phyloP scores from a whole-genome alignment of 2,888 invertebrate species.

The Lochmaea crataegi region DNA sequence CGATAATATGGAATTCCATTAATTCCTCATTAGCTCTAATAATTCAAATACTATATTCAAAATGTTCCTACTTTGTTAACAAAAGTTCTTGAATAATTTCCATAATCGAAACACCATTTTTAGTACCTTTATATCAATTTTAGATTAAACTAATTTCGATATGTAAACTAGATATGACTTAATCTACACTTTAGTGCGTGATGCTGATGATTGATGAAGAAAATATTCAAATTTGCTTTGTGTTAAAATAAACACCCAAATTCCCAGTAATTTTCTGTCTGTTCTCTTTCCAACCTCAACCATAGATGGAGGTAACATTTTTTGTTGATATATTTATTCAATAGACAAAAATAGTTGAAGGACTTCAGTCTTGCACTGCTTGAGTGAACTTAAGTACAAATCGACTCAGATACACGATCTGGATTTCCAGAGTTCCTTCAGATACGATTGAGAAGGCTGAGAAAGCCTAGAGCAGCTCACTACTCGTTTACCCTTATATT shows the following conservation, averaged over 20 bases:
- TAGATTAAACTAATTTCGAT: conserved; percentile 28
- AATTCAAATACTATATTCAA: no score
- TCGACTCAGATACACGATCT: no score
- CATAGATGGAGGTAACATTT: not conserved
- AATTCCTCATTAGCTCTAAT: no score
- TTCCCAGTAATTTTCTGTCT: conserved; percentile 20
- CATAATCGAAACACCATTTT: conserved; percentile 24
- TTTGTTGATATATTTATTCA: not conserved
- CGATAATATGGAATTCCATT: no score
- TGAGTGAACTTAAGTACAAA: no score
- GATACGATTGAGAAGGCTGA: no score
- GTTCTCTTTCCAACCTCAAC: conserved; percentile 5
- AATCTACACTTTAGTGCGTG: conserved; percentile 34
- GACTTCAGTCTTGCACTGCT: no score
- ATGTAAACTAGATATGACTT: conserved; percentile 36
- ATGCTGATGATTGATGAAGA: conserved; percentile 26
- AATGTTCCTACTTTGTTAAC: no score
- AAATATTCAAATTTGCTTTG: conserved; percentile 33
- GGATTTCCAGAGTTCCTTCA: no score
- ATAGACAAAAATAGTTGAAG: not conserved
- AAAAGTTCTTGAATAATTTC: no score
- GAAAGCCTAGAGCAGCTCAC: no score
- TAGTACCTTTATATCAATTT: conserved; percentile 16
- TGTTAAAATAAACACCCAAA: conserved; percentile 36
- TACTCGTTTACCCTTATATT: no score